Evolutionary conservation across 1,140 invertebrate species (phyloP), one percentile per base, ranked within the genome.

Genomic region (Zaprionus nigranus): DNA sequence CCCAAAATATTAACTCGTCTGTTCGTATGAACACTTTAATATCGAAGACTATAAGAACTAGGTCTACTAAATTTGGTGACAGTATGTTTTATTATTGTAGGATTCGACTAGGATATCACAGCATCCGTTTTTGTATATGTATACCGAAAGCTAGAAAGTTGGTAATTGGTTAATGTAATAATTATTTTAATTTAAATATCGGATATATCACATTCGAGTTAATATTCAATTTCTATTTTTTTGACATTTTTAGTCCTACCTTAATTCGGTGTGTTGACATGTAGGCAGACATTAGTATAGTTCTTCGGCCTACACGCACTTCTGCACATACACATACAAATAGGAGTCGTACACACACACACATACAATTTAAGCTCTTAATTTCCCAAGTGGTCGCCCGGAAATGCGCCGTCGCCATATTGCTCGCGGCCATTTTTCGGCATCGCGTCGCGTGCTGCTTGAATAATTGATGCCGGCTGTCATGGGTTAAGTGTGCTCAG

Each of bases 401-500:
- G 75, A 78, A 69, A 71, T 75, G 53, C 58, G 58, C 58, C 63
- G 63, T 57, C 81, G 73, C 73, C 81, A 83, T 84, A 78, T 83
- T 73, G 61, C 78, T 53, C 69, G 58, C 78, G 84, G 81, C 84
- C 80, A 84, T 88, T 81, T 88, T 76, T 74, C 65, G 76, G 75
- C 68, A 70, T 20, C 53, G 36, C 66, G 30, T 80, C 75, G 84
- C 77, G 81, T 84, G 74, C 81, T 53, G 64, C 53, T 56, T 90
- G 66, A 87, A 87, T 88, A 90, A 84, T 88, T 81, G 65, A 88
- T 83, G 71, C 51, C 61, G 75, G 15, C 78, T 70, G 71, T 58
- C 56, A 79, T 74, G 83, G 83, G 80, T 72, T 87, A 82, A 84
- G 82, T 56, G 67, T 60, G 30, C 56, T 54, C 56, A 12, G 34